Conservation (phyloP, 1,140 invertebrate genomes). For the Bombus fervidus region DNA sequence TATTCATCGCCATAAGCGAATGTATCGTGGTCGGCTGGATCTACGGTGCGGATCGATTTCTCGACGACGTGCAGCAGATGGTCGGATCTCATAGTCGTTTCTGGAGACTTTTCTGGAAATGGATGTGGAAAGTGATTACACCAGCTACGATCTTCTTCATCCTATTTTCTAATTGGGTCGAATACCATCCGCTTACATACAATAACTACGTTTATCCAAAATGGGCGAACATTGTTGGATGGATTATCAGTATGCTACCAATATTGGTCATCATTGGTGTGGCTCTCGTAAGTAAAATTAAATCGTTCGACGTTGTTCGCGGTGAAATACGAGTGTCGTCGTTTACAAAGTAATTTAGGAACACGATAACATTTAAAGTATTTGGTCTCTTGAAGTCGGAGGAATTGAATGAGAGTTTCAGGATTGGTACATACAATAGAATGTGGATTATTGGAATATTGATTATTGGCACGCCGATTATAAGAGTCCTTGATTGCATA, state of each 20-base stretch:
- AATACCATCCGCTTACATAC: constrained; percentile 89
- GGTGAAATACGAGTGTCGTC: neutral
- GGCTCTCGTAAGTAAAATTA: constrained; percentile 84
- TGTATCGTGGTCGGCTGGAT: constrained; percentile 91
- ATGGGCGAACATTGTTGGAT: constrained; percentile 91
- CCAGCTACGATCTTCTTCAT: constrained; percentile 91
- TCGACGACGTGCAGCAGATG: constrained; percentile 91
- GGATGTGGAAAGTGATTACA: constrained; percentile 91
- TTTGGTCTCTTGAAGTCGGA: neutral
- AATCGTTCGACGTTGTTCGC: neutral
- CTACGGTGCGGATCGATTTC: constrained; percentile 91
- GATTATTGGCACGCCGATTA: constrained; percentile 16
- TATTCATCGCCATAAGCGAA: constrained; percentile 91
- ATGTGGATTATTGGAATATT: constrained; percentile 9
- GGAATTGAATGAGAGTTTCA: neutral
- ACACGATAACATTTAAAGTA: constrained; percentile 81
- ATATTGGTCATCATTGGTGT: constrained; percentile 87
- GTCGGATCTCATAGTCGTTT: constrained; percentile 87
- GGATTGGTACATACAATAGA: neutral
- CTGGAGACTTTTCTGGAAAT: constrained; percentile 91
- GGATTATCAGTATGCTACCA: constrained; percentile 88
- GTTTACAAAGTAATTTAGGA: constrained; percentile 70
- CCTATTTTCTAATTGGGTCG: constrained; percentile 91
- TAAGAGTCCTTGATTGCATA: neutral
- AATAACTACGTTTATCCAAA: constrained; percentile 89